Conservation (phyloP, 2,113 vertebrate species). For the Fregetta grallaria region DNA sequence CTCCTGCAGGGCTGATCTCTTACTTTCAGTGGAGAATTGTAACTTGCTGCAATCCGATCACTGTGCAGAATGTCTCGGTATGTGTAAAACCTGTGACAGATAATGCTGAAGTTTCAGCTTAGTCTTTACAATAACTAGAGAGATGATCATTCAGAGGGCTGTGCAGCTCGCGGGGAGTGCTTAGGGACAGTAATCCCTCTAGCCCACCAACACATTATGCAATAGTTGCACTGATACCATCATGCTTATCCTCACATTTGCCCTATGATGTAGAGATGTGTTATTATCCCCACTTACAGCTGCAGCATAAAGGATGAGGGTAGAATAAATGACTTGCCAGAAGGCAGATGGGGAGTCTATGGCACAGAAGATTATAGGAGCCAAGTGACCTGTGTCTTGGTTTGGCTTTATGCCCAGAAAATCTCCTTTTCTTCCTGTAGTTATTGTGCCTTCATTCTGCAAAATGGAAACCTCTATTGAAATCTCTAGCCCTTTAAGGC, state of each 20-base stretch:
- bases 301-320: conserved; percentile 55
- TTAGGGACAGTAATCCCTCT: conserved; percentile 10
- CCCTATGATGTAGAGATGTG: conserved; percentile 24
- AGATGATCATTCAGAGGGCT: neutral
- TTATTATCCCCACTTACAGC: conserved; percentile 58
- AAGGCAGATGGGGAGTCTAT: conserved; percentile 51
- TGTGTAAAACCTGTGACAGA: neutral
- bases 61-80: neutral
- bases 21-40: neutral
- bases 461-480: conserved; percentile 13
- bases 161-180: neutral
- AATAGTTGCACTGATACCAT: neutral
- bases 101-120: neutral
- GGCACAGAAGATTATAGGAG: conserved; percentile 57
- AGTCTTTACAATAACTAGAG: neutral
- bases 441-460: neutral
- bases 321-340: conserved; percentile 58
- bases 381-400: conserved; percentile 41
- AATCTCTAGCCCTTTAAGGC: neutral
- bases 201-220: conserved; percentile 1
- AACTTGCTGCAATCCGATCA: neutral
- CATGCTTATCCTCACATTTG: neutral
- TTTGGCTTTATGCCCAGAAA: conserved; percentile 53
- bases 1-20: neutral
- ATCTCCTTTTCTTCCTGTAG: conserved; percentile 2